phyloP scores from a whole-genome alignment of 2,888 invertebrate species.

The Hanleya hanleyi region DNA sequence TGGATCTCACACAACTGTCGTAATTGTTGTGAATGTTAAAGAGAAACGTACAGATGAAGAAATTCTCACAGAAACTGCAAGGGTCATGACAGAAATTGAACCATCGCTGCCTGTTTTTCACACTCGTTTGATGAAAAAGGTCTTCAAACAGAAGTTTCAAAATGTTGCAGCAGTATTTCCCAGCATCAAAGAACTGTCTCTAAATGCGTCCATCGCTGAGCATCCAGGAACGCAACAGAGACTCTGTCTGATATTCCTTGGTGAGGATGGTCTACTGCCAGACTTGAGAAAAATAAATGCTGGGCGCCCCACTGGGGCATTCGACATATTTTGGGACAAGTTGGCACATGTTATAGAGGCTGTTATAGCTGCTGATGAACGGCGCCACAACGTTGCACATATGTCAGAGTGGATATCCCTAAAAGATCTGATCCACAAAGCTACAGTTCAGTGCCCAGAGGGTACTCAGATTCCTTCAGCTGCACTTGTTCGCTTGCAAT shows the following conservation, averaged over 20 bases:
- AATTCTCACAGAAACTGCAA: neutral
- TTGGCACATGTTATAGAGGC: neutral
- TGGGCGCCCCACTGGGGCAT: constrained; percentile 7
- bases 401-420: neutral
- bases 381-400: constrained; percentile 5
- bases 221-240: constrained; percentile 11
- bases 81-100: neutral
- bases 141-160: constrained; percentile 16
- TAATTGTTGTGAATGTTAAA: neutral
- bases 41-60: neutral
- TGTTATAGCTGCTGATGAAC: neutral
- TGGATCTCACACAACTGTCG: neutral
- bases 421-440: constrained; percentile 3
- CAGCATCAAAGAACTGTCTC: constrained; percentile 16
- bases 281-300: constrained; percentile 17
- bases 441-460: constrained; percentile 32
- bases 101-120: constrained; percentile 5
- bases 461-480: constrained; percentile 34
- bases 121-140: neutral
- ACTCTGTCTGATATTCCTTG: constrained; percentile 17
- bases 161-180: constrained; percentile 17
- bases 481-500: constrained; percentile 37
- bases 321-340: constrained; percentile 12
- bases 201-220: constrained; percentile 15
- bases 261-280: constrained; percentile 9